Evolutionary conservation across 2,113 vertebrate species (phyloP).

Genomic region (Aplodontia rufa): DNA sequence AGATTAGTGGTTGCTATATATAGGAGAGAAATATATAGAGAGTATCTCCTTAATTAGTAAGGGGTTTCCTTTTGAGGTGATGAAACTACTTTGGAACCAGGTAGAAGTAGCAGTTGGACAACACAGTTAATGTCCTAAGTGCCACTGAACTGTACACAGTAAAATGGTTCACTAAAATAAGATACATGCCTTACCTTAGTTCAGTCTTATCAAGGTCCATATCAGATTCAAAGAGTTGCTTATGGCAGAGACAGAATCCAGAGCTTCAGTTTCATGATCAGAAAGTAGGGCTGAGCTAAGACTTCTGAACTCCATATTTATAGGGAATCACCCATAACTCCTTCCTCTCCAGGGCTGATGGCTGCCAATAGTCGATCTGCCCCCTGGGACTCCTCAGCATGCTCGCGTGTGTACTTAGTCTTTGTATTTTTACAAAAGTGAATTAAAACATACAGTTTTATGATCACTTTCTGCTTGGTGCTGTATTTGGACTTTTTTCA

Average conservation of each 20-base stretch:
- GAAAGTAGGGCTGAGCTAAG: neutral
- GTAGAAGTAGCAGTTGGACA: neutral
- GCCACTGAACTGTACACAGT: neutral
- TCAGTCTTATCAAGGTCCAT: neutral
- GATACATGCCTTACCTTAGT: neutral
- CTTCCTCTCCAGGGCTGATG: too few relatives aligned
- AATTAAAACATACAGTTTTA: too few relatives aligned
- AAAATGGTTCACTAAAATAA: neutral
- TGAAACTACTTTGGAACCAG: neutral
- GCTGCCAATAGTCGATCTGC: neutral
- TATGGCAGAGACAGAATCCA: neutral
- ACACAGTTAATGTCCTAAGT: neutral
- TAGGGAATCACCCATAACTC: neutral
- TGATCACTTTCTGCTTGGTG: too few relatives aligned
- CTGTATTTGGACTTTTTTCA: too few relatives aligned
- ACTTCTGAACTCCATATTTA: too few relatives aligned
- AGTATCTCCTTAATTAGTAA: too few relatives aligned
- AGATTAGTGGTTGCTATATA: neutral
- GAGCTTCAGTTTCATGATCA: neutral
- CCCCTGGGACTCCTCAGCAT: too few relatives aligned
- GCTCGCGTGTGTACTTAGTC: too few relatives aligned
- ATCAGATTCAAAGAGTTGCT: neutral
- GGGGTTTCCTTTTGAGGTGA: neutral
- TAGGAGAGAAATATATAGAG: too few relatives aligned
- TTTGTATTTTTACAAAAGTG: too few relatives aligned